Base-by-base conservation (phyloP, 2,797 vertebrate species). In the Acanthurus tractus region DNA sequence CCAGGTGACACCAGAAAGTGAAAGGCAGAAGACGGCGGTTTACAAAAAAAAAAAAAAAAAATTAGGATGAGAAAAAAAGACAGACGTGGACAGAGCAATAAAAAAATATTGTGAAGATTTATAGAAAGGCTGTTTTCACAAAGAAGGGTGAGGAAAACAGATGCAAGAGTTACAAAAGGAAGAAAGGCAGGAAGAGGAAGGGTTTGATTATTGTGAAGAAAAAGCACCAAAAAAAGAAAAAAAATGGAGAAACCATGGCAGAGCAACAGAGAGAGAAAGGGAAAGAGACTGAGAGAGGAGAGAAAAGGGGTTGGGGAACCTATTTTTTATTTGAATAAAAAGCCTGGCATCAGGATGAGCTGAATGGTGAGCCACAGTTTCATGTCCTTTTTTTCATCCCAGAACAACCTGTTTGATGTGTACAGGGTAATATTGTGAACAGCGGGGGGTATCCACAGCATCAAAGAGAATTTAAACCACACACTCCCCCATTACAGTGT, bases 381-480 rank as follows among this genome's bases (percentile, higher is more conserved):
- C 78, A 72, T 72, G 86, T 88, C 74, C 74, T 34, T 44, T 80
- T 88, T 81, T 86, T 87, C 84, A 79, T 84, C 44, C 71, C 67
- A 80, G 81, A 91, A 89, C 87, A 84, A 88, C 84, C 78, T 88
- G 91, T 92, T 92, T 91, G 89, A 92, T 90, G 86, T 91, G 88
- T 80, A 77, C 90, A 74, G 78, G 78, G 87, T 88, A 90, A 91
- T 90, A 89, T 77, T 79, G 73, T 50, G 74, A 89, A 69, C 90
- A 86, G 88, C 38, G 0, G 86, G 92, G 61, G 86, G 83, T 56
- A 66, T 85, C 85, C 76, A 76, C 59, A 38, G 67, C 89, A 90
- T 93, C 90, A 92, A 93, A 94, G 85, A 78, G 56, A 90, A 88
- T 89, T 88, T 84, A 87, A 88, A 88, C 78, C 84, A 75, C 88